These are phyloP conservation scores for Zophobas atratus DNA, from an alignment of 1,140 invertebrate species.

Conservation along the genomic window DNA sequence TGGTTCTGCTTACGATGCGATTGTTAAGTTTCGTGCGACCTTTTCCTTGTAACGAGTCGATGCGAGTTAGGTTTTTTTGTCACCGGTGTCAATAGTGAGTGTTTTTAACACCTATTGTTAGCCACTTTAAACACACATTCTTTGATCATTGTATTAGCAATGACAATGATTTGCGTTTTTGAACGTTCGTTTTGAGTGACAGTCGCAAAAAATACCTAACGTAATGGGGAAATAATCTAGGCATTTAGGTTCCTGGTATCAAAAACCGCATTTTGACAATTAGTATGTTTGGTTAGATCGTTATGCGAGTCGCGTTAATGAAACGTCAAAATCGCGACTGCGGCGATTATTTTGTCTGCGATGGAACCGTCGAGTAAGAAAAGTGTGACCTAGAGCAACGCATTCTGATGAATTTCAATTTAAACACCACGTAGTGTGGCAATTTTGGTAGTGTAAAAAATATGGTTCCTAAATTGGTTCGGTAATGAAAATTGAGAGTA, in stretches of 20 bases:
- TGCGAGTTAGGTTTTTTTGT: not conserved
- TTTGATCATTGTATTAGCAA: slow-evolving; percentile 1
- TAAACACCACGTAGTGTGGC: slow-evolving; percentile 9
- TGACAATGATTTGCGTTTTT: not conserved
- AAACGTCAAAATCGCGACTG: slow-evolving; percentile 2
- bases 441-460: slow-evolving; percentile 5
- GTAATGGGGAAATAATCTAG: not conserved
- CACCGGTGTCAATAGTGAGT: not conserved
- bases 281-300: slow-evolving; percentile 1
- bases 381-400: not conserved
- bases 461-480: slow-evolving; percentile 24
- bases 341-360: not conserved
- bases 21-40: not conserved
- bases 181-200: not conserved
- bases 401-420: slow-evolving; percentile 1
- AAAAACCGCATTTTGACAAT: slow-evolving; percentile 18
- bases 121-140: slow-evolving; percentile 10
- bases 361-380: not conserved
- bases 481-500: slow-evolving; percentile 16
- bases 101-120: slow-evolving; percentile 11
- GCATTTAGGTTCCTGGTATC: not conserved
- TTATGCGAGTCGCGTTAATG: slow-evolving; percentile 13
- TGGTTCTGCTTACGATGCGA: slow-evolving; percentile 1
- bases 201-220: not conserved
- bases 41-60: slow-evolving; percentile 2